Base-by-base conservation (phyloP, 2,113 vertebrate species). In the Thalassarche chlororhynchos region DNA sequence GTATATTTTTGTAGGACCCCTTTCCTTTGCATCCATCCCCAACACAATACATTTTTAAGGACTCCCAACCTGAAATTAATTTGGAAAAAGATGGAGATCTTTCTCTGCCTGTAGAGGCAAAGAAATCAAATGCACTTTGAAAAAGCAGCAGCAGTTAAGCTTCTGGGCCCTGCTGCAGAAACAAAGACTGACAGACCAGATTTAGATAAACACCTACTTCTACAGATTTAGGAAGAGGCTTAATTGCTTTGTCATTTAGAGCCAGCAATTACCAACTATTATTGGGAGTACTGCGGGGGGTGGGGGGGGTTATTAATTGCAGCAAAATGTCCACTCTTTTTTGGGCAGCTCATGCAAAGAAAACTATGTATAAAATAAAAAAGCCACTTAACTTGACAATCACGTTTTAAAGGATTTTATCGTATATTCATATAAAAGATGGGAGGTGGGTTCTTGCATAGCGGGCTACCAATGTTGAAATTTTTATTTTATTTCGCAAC, bases 211-310 rank as follows among this genome's bases (percentile, higher is more conserved):
- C 54, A 84, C 75, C 78, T 69, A 76, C 57, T 93, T 52, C 66
- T 83, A 75, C 57, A 80, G 42, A 93, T 91, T 94, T 74, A 74
- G 89, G 92, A 95, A 95, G 75, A 82, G 4, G 23, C 29, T 95
- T 90, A 94, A 95, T 75, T 87, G 75, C 82, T 92, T 77, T 71
- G 71, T 92, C 80, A 89, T 87, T 85, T 87, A 44, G 88, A 92
- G 60, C 58, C 80, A 92, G 76, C 58, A 87, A 95, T 77, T 93
- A 83, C 36, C 57, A 60, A 42, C 64, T 49, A 68, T 86, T 86
- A 58, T 5, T 14, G 62, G 21, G 70, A 79, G 23, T 13, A 26
- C 12, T 1, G 34, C 1, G 3, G 68, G 54, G 42, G 66, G 7
- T 17, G 14, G 34, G 36, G n/a, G 20, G 12, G 9, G 14, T 4